A percentile compares a stretch with the other conserved stretches of the same genome.
Evolutionary conservation across 2,797 vertebrate species (phyloP).

Genomic region (Rhinichthys osculus): DNA sequence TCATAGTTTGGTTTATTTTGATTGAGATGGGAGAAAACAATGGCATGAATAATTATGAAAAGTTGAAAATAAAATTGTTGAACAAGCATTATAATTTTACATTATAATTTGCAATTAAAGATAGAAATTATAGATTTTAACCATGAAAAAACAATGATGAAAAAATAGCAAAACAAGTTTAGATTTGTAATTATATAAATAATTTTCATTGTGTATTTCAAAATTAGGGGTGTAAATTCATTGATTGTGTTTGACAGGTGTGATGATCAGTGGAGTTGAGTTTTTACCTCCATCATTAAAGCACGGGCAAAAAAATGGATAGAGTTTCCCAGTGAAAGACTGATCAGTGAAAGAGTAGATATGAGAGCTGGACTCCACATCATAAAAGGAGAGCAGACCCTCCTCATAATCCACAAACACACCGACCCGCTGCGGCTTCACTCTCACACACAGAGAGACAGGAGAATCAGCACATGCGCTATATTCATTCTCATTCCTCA

Average conservation of each 20-base stretch:
- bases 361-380: neutral
- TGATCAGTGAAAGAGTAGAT: neutral
- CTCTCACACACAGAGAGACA: constrained; percentile 11
- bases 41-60: no score
- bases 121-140: no score
- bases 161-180: no score
- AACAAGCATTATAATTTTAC: no score
- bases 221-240: neutral
- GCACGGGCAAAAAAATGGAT: rapidly evolving
- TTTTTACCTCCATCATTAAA: rapidly evolving
- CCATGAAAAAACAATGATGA: no score
- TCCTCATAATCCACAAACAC: constrained; percentile 7
- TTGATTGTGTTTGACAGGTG: neutral
- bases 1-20: no score
- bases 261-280: neutral
- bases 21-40: no score
- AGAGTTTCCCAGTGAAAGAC: neutral
- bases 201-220: no score
- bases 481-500: constrained; percentile 43
- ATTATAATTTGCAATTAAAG: no score
- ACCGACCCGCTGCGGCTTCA: neutral
- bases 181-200: no score
- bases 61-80: no score
- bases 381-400: constrained; percentile 17
- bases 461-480: neutral